A percentile compares a stretch with the other conserved stretches of the same genome.
phyloP scores from a whole-genome alignment of 2,797 vertebrate genomes.

The Aplochiton taeniatus region DNA sequence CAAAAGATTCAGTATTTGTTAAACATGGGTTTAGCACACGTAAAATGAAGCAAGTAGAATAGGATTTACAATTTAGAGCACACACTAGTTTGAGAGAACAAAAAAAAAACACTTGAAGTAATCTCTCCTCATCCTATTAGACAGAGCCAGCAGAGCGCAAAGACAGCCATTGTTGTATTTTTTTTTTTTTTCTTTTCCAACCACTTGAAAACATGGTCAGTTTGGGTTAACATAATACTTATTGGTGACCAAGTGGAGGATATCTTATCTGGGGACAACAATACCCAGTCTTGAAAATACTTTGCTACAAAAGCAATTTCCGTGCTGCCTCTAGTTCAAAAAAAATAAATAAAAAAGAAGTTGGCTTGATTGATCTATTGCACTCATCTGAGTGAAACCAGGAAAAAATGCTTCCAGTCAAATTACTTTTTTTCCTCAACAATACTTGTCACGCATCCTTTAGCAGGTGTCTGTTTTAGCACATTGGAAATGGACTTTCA shows the following conservation, averaged over 20 bases:
- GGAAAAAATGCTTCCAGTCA: slow-evolving; percentile 22
- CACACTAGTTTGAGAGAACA: slow-evolving; percentile 6
- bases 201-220: slow-evolving; percentile 23
- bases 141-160: slow-evolving; percentile 10
- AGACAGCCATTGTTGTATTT: slow-evolving; percentile 33
- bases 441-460: slow-evolving; percentile 38
- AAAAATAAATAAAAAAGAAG: slow-evolving; percentile 45
- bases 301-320: slow-evolving; percentile 43
- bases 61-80: slow-evolving; percentile 18
- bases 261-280: slow-evolving; percentile 23
- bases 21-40: too few relatives aligned
- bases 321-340: slow-evolving; percentile 35
- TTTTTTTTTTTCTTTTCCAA: slow-evolving; percentile 25
- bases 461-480: slow-evolving; percentile 48
- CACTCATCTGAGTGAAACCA: slow-evolving; percentile 37
- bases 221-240: slow-evolving; percentile 26
- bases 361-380: slow-evolving; percentile 43
- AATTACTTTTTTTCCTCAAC: slow-evolving; percentile 24
- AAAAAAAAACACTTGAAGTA: neutral
- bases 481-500: slow-evolving; percentile 50
- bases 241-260: slow-evolving; percentile 22
- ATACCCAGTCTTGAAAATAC: slow-evolving; percentile 39
- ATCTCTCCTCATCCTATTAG: neutral
- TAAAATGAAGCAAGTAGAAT: neutral
- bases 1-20: too few relatives aligned